Conservation (phyloP, 1,140 invertebrate genomes). For the Caligus rogercresseyi region DNA sequence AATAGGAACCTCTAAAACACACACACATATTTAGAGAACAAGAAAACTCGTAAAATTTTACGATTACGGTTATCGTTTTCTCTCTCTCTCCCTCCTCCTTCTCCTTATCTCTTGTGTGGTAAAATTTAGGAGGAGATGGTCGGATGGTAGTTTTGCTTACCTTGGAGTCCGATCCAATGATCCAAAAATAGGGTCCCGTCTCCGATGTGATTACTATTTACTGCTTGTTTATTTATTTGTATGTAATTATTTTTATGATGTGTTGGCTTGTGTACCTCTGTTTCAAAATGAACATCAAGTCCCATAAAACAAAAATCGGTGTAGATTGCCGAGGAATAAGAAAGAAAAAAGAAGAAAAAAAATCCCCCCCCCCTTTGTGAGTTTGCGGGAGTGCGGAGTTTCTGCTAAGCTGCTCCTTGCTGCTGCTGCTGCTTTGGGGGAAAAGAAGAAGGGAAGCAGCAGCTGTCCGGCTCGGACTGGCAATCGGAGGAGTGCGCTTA, state of each 20-base stretch:
- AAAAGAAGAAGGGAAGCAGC: neutral
- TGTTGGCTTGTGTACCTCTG: neutral
- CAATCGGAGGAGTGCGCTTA: too few relatives aligned
- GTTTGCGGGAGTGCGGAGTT: neutral
- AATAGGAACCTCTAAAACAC: too few relatives aligned
- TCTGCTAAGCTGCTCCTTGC: too few relatives aligned
- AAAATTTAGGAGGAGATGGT: neutral
- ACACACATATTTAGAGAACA: too few relatives aligned
- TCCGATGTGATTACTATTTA: neutral
- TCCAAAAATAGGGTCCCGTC: neutral
- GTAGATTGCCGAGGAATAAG: neutral
- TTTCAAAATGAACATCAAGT: neutral
- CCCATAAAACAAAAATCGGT: neutral
- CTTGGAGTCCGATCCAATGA: too few relatives aligned
- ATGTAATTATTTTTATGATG: neutral
- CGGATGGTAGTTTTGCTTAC: neutral
- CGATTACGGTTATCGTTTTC: neutral
- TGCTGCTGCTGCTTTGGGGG: too few relatives aligned
- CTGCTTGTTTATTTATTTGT: neutral
- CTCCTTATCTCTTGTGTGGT: neutral
- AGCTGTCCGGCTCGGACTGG: neutral
- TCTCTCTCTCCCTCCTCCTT: neutral
- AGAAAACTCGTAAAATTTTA: neutral
- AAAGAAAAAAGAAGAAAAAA: constrained; percentile 1
- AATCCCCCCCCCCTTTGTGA: neutral